A percentile compares a stretch with the other conserved stretches of the same genome.
Conservation (phyloP, 2,797 vertebrate genomes). For the Loris lydekkerianus region DNA sequence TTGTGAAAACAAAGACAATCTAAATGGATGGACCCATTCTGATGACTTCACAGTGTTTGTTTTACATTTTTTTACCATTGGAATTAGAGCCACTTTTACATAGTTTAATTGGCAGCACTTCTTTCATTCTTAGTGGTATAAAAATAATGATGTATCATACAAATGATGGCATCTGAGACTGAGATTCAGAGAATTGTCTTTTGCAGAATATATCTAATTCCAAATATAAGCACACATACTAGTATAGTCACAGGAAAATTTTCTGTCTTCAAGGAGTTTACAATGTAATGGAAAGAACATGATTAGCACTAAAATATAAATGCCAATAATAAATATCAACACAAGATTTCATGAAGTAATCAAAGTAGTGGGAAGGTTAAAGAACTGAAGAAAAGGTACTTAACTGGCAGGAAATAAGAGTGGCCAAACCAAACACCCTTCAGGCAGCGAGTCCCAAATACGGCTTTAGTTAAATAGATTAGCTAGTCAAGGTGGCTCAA, state of each 20-base stretch:
- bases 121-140: slow-evolving; percentile 33
- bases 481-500: too few relatives aligned
- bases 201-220: slow-evolving; percentile 41
- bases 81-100: not conserved
- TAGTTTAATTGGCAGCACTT: not conserved
- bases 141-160: not conserved
- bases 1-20: not conserved
- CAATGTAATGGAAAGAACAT: slow-evolving; percentile 34
- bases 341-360: slow-evolving; percentile 3
- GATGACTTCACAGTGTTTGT: not conserved
- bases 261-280: slow-evolving; percentile 11
- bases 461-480: not conserved
- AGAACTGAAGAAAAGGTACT: slow-evolving; percentile 5
- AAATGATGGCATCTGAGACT: slow-evolving; percentile 27
- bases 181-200: not conserved
- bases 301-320: slow-evolving; percentile 53
- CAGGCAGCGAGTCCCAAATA: not conserved
- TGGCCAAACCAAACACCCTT: not conserved
- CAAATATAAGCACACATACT: not conserved
- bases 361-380: not conserved
- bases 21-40: not conserved
- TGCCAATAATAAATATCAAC: slow-evolving; percentile 18
- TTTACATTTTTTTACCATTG: not conserved
- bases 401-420: not conserved
- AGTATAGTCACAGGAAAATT: not conserved